Base-by-base conservation (phyloP, 2,113 vertebrate genomes). In the Atrichornis clamosus region DNA sequence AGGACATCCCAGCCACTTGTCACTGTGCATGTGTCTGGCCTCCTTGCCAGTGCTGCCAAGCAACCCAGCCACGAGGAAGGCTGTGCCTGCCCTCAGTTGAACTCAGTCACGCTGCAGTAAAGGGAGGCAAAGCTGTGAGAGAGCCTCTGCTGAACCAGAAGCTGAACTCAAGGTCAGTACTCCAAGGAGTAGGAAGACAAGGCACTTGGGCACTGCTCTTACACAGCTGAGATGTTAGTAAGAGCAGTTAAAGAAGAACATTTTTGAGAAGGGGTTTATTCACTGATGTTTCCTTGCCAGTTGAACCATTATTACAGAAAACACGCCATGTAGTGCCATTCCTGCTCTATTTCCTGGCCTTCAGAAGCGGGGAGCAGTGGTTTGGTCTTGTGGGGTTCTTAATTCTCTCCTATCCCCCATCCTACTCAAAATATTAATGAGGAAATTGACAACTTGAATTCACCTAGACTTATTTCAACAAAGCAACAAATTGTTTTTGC, bases 1-100 rank as follows among this genome's bases (percentile, higher is more conserved):
- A 55, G 44, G 50, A 20, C 30, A 30, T 23, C 42, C 20, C 53
- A 79, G 46, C 24, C 78, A 52, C 87, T 39, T 27, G 47, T 30
- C 59, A n/a, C 46, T 28, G 50, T 69, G 39, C 32, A 19, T 6
- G 18, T 1, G 0, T 46, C 69, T 53, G 19, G 27, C n/a, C 37
- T 95, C 64, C 49, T 68, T 60, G 67, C 21, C 60, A 53, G 64
- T 5, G 35, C 65, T 94, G 74, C 63, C 70, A 84, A 58, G 73
- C 49, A 90, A 86, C 53, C 27, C 62, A 64, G 46, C 11, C 60
- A 56, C 1, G 0, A 18, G 35, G 35, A 84, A 67, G 6, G 47
- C 58, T 41, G 44, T 3, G 11, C 13, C 53, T 89, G 67, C 82
- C 76, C 92, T 91, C 55, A 60, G 50, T 47, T 90, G 89, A 94